phyloP scores from a whole-genome alignment of 2,888 invertebrate species.

The Lasioglossum calceatum region DNA sequence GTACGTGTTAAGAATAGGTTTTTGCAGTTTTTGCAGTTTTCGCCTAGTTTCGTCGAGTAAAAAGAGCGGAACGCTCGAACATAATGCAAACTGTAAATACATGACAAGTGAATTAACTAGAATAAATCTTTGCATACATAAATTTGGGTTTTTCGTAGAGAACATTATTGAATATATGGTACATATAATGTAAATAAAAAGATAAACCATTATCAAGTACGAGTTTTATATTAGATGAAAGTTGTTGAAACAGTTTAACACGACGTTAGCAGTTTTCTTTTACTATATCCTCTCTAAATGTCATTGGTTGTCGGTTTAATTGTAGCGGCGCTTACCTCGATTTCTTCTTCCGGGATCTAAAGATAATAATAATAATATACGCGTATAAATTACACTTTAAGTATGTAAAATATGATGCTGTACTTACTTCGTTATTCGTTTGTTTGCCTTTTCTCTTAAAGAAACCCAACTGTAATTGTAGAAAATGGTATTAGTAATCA shows the following conservation, averaged over 20 bases:
- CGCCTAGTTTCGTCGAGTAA: neutral
- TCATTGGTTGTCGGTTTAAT: neutral
- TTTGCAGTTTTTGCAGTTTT: slow-evolving; percentile 29
- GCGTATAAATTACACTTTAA: neutral
- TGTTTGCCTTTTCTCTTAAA: slow-evolving; percentile 69
- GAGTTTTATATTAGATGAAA: slow-evolving; percentile 2
- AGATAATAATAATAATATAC: neutral
- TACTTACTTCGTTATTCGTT: slow-evolving; percentile 42
- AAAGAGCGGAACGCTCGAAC: slow-evolving; percentile 5
- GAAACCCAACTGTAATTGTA: slow-evolving; percentile 69
- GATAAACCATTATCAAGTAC: slow-evolving; percentile 40
- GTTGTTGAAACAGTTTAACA: neutral
- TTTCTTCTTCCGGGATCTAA: slow-evolving; percentile 1
- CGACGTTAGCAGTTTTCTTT: neutral
- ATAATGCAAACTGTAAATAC: slow-evolving; percentile 33
- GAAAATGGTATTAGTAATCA: slow-evolving; percentile 35
- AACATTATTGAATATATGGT: neutral
- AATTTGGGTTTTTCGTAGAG: slow-evolving; percentile 18
- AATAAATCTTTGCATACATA: slow-evolving; percentile 44
- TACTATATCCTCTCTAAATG: neutral
- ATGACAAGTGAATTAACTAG: slow-evolving; percentile 31
- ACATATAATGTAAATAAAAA: slow-evolving; percentile 44
- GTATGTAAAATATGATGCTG: neutral
- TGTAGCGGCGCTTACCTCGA: neutral
- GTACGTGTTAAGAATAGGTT: slow-evolving; percentile 18